phyloP scores from a whole-genome alignment of 2,797 vertebrate genomes.

The Sardinella longiceps region DNA sequence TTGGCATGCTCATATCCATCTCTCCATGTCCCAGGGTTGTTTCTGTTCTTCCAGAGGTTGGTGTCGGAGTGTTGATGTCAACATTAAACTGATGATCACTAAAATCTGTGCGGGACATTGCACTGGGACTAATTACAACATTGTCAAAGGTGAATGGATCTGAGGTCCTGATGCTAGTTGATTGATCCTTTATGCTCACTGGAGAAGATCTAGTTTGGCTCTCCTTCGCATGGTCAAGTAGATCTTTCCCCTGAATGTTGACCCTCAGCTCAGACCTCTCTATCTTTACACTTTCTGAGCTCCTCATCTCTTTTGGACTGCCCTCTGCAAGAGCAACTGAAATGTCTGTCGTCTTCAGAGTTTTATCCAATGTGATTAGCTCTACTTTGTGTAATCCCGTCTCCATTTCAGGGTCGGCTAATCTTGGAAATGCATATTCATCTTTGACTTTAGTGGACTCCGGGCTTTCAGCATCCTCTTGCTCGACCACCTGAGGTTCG shows the following conservation, averaged over 20 bases:
- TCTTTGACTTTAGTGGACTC: conserved; percentile 56
- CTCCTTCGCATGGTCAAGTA: conserved; percentile 49
- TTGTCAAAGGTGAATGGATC: conserved; percentile 57
- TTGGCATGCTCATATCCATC: conserved; percentile 56
- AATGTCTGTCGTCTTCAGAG: conserved; percentile 73
- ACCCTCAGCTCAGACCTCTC: conserved; percentile 74
- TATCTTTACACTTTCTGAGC: conserved; percentile 66
- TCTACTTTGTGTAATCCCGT: conserved; percentile 70
- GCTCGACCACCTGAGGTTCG: conserved; percentile 54
- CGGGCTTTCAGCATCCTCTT: conserved; percentile 51
- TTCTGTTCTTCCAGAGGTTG: conserved; percentile 40
- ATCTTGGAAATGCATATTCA: conserved; percentile 55
- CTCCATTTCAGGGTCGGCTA: conserved; percentile 66
- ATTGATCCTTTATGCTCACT: conserved; percentile 68
- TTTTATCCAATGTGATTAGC: conserved; percentile 69
- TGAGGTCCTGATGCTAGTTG: conserved; percentile 60
- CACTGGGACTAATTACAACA: conserved; percentile 42
- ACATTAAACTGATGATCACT: conserved; percentile 48
- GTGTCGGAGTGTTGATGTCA: conserved; percentile 50
- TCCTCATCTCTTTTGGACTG: conserved; percentile 51
- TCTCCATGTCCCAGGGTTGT: conserved; percentile 46
- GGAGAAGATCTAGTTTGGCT: conserved; percentile 58
- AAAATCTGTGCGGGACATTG: conserved; percentile 51
- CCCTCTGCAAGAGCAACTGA: conserved; percentile 59
- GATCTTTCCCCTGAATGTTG: conserved; percentile 72